Evolutionary conservation across 1,140 invertebrate species (phyloP).

Genomic region (Kradibia gibbosae): DNA sequence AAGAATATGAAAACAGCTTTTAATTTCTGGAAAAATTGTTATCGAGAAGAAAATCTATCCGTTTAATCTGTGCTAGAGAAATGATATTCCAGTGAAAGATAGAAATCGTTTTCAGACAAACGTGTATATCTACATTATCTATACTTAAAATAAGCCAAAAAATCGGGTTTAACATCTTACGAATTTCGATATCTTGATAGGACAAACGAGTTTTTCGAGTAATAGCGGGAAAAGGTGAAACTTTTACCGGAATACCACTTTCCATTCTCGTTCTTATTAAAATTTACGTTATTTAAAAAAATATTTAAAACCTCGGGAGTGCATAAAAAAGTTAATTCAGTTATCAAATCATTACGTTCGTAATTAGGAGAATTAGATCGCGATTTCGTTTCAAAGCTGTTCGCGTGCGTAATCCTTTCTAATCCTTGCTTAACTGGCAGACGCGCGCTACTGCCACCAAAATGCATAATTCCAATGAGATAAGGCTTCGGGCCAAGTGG

Average conservation of each 20-base stretch:
- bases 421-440: not conserved
- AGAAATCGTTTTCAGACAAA: not conserved
- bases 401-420: not conserved
- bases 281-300: not conserved
- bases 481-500: not conserved
- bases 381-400: not conserved
- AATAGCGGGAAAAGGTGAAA: not conserved
- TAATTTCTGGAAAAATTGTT: not conserved
- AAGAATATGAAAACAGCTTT: not conserved
- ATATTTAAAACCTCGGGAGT: not conserved
- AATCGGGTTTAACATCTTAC: conserved; percentile 1
- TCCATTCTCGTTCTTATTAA: not conserved
- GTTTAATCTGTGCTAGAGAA: not conserved
- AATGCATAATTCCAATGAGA: conserved; percentile 4
- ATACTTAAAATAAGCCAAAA: conserved; percentile 25
- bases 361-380: not conserved
- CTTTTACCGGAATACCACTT: not conserved
- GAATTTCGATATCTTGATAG: not conserved
- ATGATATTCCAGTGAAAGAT: conserved; percentile 10
- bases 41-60: not conserved
- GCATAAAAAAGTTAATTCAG: not conserved
- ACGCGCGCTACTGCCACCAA: not conserved
- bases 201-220: not conserved
- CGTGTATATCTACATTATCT: conserved; percentile 1
- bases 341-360: no score